phyloP scores from a whole-genome alignment of 2,797 vertebrate species.

The Sternarchorhynchus goeldii region DNA sequence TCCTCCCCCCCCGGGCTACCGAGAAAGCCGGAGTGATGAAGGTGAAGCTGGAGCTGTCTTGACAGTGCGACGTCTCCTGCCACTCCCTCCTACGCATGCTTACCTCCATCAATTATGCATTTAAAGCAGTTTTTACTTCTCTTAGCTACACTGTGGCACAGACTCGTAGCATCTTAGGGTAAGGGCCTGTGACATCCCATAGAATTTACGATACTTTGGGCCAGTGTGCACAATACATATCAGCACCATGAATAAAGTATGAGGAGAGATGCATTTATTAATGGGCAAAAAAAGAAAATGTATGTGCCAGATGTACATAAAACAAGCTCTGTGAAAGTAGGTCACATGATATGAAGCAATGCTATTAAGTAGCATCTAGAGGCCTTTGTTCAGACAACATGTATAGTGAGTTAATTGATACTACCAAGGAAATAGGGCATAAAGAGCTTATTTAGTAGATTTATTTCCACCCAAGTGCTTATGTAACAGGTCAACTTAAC shows the following conservation, averaged over 20 bases:
- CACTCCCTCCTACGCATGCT: slow-evolving; percentile 33
- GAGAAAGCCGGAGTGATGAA: slow-evolving; percentile 33
- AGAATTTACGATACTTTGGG: neutral
- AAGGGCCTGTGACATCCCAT: neutral
- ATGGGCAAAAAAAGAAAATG: slow-evolving; percentile 4
- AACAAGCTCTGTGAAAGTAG: slow-evolving; percentile 17
- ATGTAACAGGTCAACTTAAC: slow-evolving; percentile 22
- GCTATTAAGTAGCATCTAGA: slow-evolving; percentile 17
- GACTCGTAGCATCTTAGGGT: neutral
- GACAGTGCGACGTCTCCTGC: slow-evolving; percentile 39
- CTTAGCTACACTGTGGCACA: slow-evolving; percentile 1
- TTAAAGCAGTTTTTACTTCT: slow-evolving; percentile 35
- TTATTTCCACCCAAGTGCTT: slow-evolving; percentile 17
- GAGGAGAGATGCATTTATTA: slow-evolving; percentile 41
- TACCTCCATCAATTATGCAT: slow-evolving; percentile 53
- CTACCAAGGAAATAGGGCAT: slow-evolving; percentile 2
- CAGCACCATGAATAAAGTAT: slow-evolving; percentile 37
- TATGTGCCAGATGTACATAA: slow-evolving; percentile 34
- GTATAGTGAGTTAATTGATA: neutral
- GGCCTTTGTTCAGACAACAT: neutral
- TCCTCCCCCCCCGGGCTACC: slow-evolving; percentile 20
- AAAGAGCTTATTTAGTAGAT: slow-evolving; percentile 7
- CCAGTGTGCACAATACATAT: slow-evolving; percentile 19
- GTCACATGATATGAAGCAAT: slow-evolving; percentile 24
- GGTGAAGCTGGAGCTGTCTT: slow-evolving; percentile 51